Evolutionary conservation across 2,888 invertebrate genomes (phyloP), one percentile per base, ranked within the genome.

Genomic region (Tillus elongatus): DNA sequence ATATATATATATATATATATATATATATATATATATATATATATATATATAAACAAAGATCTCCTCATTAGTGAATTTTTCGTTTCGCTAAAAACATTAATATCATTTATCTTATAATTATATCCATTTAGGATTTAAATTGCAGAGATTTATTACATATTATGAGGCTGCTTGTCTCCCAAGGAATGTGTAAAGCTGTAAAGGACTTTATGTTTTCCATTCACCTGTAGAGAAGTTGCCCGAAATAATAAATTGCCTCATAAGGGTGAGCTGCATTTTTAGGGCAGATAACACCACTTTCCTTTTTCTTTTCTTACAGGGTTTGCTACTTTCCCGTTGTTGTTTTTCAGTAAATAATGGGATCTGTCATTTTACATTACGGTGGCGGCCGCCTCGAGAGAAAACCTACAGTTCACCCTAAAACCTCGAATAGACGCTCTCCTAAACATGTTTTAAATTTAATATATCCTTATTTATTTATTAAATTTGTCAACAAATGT

Each of bases 361-460:
- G 63, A 63, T 63, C 64, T 66, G 66, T 66, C 66, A 66, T 66
- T 66, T 66, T 62, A 60, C 61, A 64, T 66, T 66, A 64, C 60
- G 52, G 53, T 51, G 45, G 49, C 53, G 48, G 50, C 50, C 51
- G 54, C 56, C 58, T 54, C 53, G 39, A 45, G 60, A 54, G 58
- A 47, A 49, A 51, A 53, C 50, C 50, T 13, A 8, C 16, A 12
- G 30, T 6, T 14, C 15, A 16, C 26, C 26, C 30, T 35, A 32
- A n/a, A n/a, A n/a, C n/a, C n/a, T n/a, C n/a, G n/a, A n/a, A n/a
- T n/a, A n/a, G n/a, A n/a, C 24, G 24, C 24, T 19, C 24, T 19
- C 24, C 24, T 19, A n/a, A 19, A 29, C 29, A 29, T 10, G 29
- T 29, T 29, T 9, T 29, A 29, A 29, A 29, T 29, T 29, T 29